Evolutionary conservation across 2,113 vertebrate genomes (phyloP).

Genomic region (Beaufortia kweichowensis): DNA sequence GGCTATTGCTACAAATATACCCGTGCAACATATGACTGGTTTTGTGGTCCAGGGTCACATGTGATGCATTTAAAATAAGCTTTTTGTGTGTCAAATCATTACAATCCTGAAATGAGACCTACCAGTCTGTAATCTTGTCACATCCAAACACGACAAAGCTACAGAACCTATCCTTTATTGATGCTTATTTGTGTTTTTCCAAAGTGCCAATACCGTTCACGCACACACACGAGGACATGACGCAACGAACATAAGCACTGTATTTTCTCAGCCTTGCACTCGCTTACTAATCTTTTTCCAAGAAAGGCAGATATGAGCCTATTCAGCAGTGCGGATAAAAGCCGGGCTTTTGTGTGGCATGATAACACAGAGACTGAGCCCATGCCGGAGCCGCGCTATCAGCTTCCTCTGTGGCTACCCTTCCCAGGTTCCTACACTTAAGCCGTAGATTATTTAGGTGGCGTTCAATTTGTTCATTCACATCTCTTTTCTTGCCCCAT

Average conservation of each 20-base stretch:
- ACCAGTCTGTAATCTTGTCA: background rate
- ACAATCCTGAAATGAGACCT: background rate
- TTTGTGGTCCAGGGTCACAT: no score
- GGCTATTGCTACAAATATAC: no score
- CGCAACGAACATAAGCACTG: conserved; percentile 23
- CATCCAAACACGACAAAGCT: background rate
- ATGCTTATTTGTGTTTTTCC: conserved; percentile 26
- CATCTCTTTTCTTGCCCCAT: conserved; percentile 38
- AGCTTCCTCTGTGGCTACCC: conserved; percentile 45
- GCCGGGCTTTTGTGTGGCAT: conserved; percentile 39
- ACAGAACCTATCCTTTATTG: background rate
- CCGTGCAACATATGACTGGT: no score
- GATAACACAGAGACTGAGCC: conserved; percentile 52
- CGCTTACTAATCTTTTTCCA: conserved; percentile 54
- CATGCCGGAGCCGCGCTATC: conserved; percentile 46
- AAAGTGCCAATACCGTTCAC: background rate
- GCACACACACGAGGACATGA: background rate
- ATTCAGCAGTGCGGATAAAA: conserved; percentile 58
- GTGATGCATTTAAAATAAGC: no score
- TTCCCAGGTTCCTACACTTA: conserved; percentile 56
- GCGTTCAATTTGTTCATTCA: conserved; percentile 45
- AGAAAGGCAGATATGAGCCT: conserved; percentile 61
- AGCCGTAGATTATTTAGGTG: conserved; percentile 56
- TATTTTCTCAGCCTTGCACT: conserved; percentile 45
- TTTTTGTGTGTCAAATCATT: no score